Conservation (phyloP, 2,888 invertebrate species). For the Limnephilus lunatus region DNA sequence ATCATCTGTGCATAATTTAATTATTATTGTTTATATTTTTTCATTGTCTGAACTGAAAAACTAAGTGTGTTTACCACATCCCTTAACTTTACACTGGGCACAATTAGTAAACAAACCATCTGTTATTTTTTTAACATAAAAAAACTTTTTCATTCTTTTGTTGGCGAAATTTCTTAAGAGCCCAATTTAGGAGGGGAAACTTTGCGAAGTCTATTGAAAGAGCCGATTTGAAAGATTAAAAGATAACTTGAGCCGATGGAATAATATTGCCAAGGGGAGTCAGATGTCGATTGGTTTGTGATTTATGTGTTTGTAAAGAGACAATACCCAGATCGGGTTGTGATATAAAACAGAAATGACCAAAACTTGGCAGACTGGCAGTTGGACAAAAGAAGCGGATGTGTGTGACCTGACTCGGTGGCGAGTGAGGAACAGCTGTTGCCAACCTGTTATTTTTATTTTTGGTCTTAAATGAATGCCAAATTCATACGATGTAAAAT, state of each 20-base stretch:
- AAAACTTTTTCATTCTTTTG: not conserved
- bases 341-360: constrained; percentile 6
- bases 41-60: not conserved
- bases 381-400: not conserved
- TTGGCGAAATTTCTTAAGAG: not conserved
- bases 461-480: not conserved
- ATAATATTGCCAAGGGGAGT: constrained; percentile 17
- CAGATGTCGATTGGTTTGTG: constrained; percentile 11
- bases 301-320: not conserved
- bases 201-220: constrained; percentile 2
- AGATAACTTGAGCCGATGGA: not conserved
- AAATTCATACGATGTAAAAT: not conserved
- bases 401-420: not conserved
- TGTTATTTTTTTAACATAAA: not conserved
- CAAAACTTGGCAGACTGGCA: not conserved
- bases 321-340: not conserved
- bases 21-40: too few species aligned
- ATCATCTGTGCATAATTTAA: too few species aligned
- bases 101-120: not conserved
- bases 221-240: not conserved
- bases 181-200: not conserved
- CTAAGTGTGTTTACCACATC: not conserved
- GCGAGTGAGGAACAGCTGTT: not conserved
- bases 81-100: not conserved
- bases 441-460: not conserved